phyloP scores from a whole-genome alignment of 2,113 vertebrate species.

The Chrysochloris asiatica region DNA sequence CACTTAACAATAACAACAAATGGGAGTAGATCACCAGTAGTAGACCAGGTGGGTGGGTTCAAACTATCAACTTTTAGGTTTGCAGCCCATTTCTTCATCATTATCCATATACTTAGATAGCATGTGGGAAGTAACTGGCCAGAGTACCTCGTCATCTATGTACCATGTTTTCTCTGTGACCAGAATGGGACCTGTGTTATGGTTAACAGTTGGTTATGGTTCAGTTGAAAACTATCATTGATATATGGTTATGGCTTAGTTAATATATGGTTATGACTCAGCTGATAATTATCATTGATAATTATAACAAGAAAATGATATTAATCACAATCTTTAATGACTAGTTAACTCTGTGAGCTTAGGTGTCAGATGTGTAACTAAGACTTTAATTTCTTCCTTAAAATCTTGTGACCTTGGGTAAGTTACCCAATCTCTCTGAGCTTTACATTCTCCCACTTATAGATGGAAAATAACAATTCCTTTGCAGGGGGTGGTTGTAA shows the following conservation, averaged over 20 bases:
- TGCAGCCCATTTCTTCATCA: too few species aligned
- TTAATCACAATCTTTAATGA: conserved; percentile 55
- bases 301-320: neutral
- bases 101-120: neutral
- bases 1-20: too few species aligned
- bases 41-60: too few species aligned
- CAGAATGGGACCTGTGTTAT: neutral
- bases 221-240: too few species aligned
- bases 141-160: conserved; percentile 20
- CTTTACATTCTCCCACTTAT: conserved; percentile 14
- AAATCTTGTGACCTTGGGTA: neutral
- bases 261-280: too few species aligned
- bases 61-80: too few species aligned
- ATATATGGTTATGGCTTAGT: too few species aligned
- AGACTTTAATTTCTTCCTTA: neutral
- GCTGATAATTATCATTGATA: conserved; percentile 30
- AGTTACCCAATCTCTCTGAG: neutral
- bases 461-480: neutral
- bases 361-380: neutral
- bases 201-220: too few species aligned
- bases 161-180: conserved; percentile 11
- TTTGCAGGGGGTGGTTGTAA: neutral
- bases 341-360: conserved; percentile 46
- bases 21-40: too few species aligned
- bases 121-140: conserved; percentile 28